Evolutionary conservation across 2,888 invertebrate genomes (phyloP).

Genomic region (Dexiosoma caninum): DNA sequence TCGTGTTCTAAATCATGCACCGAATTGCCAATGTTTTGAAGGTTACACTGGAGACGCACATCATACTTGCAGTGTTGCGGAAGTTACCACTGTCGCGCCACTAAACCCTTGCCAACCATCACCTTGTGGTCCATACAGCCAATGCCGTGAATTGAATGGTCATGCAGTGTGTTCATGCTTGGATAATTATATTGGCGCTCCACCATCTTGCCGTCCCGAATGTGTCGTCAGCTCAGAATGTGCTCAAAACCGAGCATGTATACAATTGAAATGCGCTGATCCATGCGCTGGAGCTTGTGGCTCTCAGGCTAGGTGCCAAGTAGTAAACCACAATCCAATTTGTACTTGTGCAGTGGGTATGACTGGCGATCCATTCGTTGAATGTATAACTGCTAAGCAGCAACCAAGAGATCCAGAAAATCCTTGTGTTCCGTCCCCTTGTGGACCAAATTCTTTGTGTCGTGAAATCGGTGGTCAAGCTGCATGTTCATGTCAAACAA

Average conservation of each 20-base stretch:
- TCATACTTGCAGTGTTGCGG: slow-evolving; percentile 80
- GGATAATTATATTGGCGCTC: slow-evolving; percentile 82
- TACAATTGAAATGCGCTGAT: slow-evolving; percentile 82
- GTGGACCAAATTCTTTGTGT: slow-evolving; percentile 90
- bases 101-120: slow-evolving; percentile 81
- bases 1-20: slow-evolving; percentile 85
- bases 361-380: slow-evolving; percentile 83
- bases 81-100: slow-evolving; percentile 71
- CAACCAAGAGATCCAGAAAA: slow-evolving; percentile 79
- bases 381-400: slow-evolving; percentile 79
- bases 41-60: slow-evolving; percentile 86
- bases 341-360: slow-evolving; percentile 82
- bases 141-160: slow-evolving; percentile 81
- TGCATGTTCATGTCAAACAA: slow-evolving; percentile 89
- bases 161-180: slow-evolving; percentile 83
- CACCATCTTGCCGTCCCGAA: slow-evolving; percentile 83
- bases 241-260: slow-evolving; percentile 81
- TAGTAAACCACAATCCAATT: slow-evolving; percentile 84
- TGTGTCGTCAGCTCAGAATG: slow-evolving; percentile 84
- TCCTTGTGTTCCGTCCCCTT: slow-evolving; percentile 89
- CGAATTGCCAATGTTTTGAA: slow-evolving; percentile 85
- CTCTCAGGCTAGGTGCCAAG: slow-evolving; percentile 82
- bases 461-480: slow-evolving; percentile 88
- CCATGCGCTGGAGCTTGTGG: slow-evolving; percentile 85
- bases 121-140: slow-evolving; percentile 84